phyloP scores from a whole-genome alignment of 2,888 invertebrate genomes.

The Chorisops tibialis region DNA sequence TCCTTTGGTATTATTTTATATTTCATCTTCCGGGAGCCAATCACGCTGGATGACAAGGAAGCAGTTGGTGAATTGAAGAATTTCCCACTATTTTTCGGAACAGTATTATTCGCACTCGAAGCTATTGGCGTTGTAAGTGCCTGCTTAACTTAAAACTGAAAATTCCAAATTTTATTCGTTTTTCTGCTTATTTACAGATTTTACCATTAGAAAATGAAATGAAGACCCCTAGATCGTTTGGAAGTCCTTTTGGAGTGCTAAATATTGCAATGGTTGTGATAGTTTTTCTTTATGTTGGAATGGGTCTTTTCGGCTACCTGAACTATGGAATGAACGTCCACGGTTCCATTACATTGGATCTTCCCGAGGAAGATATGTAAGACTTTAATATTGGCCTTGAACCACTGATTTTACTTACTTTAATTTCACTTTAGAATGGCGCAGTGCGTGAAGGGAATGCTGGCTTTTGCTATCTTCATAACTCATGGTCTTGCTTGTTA shows the following conservation, averaged over 20 bases:
- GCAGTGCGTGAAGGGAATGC: slow-evolving; percentile 67
- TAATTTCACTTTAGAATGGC: slow-evolving; percentile 57
- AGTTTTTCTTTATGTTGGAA: slow-evolving; percentile 76
- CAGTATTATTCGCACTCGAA: slow-evolving; percentile 92
- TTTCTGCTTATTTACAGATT: slow-evolving; percentile 58
- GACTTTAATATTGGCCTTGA: slow-evolving; percentile 42
- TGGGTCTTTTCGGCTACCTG: slow-evolving; percentile 90
- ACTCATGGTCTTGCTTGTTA: slow-evolving; percentile 93
- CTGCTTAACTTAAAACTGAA: no score
- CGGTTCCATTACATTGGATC: slow-evolving; percentile 84
- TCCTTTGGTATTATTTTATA: slow-evolving; percentile 84
- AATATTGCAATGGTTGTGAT: slow-evolving; percentile 81
- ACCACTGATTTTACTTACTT: neutral
- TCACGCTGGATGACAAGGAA: slow-evolving; percentile 60
- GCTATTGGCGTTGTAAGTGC: slow-evolving; percentile 83
- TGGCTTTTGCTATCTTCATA: slow-evolving; percentile 81
- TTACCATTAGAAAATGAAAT: slow-evolving; percentile 92
- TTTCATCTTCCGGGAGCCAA: slow-evolving; percentile 74
- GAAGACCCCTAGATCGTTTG: slow-evolving; percentile 80
- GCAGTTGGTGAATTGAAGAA: slow-evolving; percentile 63
- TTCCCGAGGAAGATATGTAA: slow-evolving; percentile 67
- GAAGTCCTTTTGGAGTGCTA: slow-evolving; percentile 76
- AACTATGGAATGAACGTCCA: slow-evolving; percentile 69
- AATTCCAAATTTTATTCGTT: neutral
- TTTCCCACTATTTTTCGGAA: slow-evolving; percentile 93